A percentile compares a stretch with the other conserved stretches of the same genome.
These are phyloP conservation scores for Enteromius thamalakanensis DNA, from an alignment of 2,797 vertebrate species.

Conservation along the genomic window DNA sequence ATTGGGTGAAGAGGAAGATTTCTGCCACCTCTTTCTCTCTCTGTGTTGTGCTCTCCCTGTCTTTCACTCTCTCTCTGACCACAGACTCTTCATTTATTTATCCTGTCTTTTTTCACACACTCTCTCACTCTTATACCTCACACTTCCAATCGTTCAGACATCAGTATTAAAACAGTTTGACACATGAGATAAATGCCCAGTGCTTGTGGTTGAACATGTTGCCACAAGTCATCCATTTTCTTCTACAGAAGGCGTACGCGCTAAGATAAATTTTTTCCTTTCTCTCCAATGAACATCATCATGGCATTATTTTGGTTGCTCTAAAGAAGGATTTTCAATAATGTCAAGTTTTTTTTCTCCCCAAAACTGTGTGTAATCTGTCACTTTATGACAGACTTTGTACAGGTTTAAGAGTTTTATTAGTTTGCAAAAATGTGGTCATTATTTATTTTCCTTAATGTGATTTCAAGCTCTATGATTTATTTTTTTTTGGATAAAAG, in stretches of 20 bases:
- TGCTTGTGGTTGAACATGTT: conserved; percentile 36
- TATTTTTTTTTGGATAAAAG: background rate
- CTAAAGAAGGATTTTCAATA: background rate
- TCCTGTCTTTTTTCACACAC: background rate
- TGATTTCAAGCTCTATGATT: background rate
- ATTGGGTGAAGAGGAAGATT: background rate
- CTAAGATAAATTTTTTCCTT: too few relatives aligned
- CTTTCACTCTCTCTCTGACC: conserved; percentile 22
- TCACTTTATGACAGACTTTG: conserved; percentile 2
- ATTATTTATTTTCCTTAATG: background rate
- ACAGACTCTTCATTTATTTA: conserved; percentile 40
- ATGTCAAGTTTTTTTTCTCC: background rate
- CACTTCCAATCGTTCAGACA: conserved; percentile 9
- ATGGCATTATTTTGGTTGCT: conserved; percentile 8
- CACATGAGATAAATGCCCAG: conserved; percentile 28
- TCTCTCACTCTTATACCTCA: background rate
- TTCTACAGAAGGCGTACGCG: background rate
- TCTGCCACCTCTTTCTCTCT: conserved; percentile 11
- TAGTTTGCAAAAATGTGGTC: background rate
- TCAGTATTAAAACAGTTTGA: conserved; percentile 37
- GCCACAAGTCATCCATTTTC: conserved; percentile 32
- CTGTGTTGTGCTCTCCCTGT: background rate
- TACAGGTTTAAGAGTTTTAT: background rate
- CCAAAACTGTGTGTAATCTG: background rate
- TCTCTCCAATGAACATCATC: conserved; percentile 15